Base-by-base conservation (phyloP, 2,797 vertebrate species). In the Acipenser ruthenus region DNA sequence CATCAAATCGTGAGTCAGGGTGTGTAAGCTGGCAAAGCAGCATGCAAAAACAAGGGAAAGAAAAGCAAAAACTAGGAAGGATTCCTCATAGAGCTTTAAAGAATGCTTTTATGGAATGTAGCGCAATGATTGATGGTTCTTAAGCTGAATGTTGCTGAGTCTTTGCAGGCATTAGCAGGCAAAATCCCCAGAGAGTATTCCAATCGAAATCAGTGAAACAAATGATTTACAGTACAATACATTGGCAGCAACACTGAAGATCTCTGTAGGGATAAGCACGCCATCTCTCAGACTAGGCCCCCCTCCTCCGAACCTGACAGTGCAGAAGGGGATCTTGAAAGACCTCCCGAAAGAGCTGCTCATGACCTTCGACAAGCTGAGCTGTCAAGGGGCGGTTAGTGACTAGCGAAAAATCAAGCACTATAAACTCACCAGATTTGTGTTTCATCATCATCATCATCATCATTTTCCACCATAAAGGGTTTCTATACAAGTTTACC, bases 71-170 rank as follows among this genome's bases (percentile, higher is more conserved):
- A 13, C 55, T n/a, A 58, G 12, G 52, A 62, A 60, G 64, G 51
- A 49, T 23, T 62, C 47, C 72, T 65, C 63, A 49, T 23, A 37
- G 5, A 15, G 59, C n/a, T 50, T 69, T 68, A 72, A 76, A 72
- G 62, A 70, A 72, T 37, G 37, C 37, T 37, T 37, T 37, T 67
- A 7, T 9, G 59, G 69, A 64, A 69, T 73, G 67, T 68, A 69
- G 61, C 69, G 48, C 62, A 70, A 64, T 73, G 79, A 79, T 68
- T 67, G 73, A 77, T 75, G 67, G 67, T 62, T 72, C 72, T 75
- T 79, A 73, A 77, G 53, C 72, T 67, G 49, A 76, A 78, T 76
- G 70, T 74, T 72, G 77, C 65, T 75, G 65, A 65, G 67, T 67
- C 72, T 67, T 73, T 71, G 63, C 66, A 64, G 65, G 68, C 72